Percentiles rank a stretch among this genome's conserved stretches.
phyloP scores from a whole-genome alignment of 2,113 vertebrate genomes.

The Hystrix cristata region DNA sequence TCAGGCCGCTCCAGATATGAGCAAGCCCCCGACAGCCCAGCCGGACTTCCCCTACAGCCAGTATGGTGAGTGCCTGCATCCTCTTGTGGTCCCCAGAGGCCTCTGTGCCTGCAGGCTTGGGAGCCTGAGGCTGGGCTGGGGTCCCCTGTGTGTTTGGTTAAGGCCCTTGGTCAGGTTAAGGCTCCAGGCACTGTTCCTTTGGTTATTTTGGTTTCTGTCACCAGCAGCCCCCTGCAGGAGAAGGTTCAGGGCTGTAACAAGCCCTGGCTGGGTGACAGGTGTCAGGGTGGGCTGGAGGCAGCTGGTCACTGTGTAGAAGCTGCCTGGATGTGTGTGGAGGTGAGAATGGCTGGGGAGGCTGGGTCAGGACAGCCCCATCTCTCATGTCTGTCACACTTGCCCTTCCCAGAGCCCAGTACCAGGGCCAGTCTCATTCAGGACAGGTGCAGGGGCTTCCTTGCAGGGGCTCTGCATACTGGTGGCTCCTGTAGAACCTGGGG shows the following conservation, averaged over 20 bases:
- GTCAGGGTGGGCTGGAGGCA: background rate
- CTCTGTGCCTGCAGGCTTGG: background rate
- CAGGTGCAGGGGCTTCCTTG: background rate
- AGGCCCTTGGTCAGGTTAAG: background rate
- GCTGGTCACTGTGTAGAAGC: background rate
- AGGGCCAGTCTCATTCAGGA: background rate
- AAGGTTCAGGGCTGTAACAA: too few species aligned
- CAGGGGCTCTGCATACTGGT: background rate
- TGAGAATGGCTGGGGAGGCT: background rate
- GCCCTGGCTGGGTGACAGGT: background rate
- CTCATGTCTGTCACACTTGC: background rate
- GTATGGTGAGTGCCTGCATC: conserved; percentile 93
- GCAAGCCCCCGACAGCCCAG: conserved; percentile 97
- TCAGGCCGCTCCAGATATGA: conserved; percentile 98
- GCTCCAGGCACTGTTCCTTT: background rate
- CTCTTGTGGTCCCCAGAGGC: background rate
- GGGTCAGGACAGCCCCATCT: background rate
- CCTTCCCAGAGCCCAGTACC: background rate
- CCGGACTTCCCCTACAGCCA: conserved; percentile 98
- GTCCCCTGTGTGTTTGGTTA: background rate
- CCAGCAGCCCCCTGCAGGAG: background rate
- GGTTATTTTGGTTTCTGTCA: background rate
- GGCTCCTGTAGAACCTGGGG: background rate
- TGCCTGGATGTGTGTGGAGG: too few species aligned
- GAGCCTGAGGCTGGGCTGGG: background rate